Conservation (phyloP, 2,113 vertebrate genomes). For the Tyto alba region DNA sequence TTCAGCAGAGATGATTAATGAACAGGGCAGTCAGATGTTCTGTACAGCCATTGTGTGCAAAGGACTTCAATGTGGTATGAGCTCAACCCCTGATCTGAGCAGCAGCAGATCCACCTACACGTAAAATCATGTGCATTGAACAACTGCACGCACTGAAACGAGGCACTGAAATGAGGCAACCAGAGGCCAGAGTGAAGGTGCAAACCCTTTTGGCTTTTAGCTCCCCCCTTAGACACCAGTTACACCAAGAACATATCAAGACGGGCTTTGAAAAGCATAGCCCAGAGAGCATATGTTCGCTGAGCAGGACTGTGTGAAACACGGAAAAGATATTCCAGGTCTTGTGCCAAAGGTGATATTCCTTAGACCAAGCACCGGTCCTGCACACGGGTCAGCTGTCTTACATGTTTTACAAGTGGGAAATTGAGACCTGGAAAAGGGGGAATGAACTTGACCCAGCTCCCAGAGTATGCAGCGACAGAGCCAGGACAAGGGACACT, state of each 20-base stretch:
- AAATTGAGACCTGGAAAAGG: not conserved
- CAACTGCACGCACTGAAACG: accelerated
- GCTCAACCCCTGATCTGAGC: not conserved
- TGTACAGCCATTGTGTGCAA: not conserved
- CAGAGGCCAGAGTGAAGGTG: not conserved
- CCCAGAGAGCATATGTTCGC: not conserved
- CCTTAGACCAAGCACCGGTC: not conserved
- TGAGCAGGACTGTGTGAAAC: not conserved
- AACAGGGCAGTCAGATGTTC: slow-evolving; percentile 10
- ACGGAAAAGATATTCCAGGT: not conserved
- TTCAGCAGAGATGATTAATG: slow-evolving; percentile 68
- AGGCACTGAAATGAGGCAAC: not conserved
- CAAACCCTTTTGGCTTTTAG: not conserved
- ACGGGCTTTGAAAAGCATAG: not conserved
- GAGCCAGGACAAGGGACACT: not conserved
- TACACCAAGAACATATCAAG: not conserved
- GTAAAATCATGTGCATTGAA: accelerated
- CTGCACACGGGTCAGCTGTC: accelerated
- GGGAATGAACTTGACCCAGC: not conserved
- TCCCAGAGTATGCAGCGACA: not conserved
- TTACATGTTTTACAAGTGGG: not conserved
- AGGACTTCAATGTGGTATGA: not conserved
- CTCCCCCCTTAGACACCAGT: not conserved
- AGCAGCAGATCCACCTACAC: not conserved
- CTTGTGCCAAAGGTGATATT: not conserved